Base-by-base conservation (phyloP, 2,113 vertebrate genomes). In the Theropithecus gelada region DNA sequence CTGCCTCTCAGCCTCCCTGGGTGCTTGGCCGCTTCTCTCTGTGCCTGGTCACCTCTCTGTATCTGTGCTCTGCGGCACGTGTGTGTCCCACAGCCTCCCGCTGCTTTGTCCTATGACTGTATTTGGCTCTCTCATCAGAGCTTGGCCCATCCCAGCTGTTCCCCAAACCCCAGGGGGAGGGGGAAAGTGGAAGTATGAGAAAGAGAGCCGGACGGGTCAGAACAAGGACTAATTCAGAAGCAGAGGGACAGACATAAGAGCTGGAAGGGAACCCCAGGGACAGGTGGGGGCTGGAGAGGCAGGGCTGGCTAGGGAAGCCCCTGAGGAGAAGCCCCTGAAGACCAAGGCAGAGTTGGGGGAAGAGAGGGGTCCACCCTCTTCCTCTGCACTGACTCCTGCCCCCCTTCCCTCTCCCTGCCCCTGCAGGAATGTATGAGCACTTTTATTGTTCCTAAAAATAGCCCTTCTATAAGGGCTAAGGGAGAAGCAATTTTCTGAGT, bases 361-460 rank as follows among this genome's bases (percentile, higher is more conserved):
- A 52, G 64, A 25, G 20, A 4, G n/a, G 85, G 85, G 84, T 75
- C 12, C n/a, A 25, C 55, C 45, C 55, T 75, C 43, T 75, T 81
- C 81, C 70, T 88, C 52, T 32, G 25, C 18, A 0, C 64, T 38
- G 50, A 52, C 84, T 94, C 78, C 59, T 66, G 86, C 52, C 52
- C 27, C 84, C n/a, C 48, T 64, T 80, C 72, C 59, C 50, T 80
- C 40, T 90, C 79, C 40, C 78, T 81, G 70, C 80, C 88, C 82
- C 94, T 95, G 92, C n/a, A 93, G 95, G 96, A 97, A 97, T 97
- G 97, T 82, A 70, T 92, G 90, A 98, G 85, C 78, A 88, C n/a
- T 91, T 90, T 97, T 90, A 93, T 78, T 92, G 89, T 97, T 81
- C 95, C 96, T 97, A 97, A 98, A 96, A 98, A 98, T 97, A 98